These are phyloP conservation scores for Spodoptera picta DNA, from an alignment of 2,888 invertebrate genomes.

Conservation along the genomic window DNA sequence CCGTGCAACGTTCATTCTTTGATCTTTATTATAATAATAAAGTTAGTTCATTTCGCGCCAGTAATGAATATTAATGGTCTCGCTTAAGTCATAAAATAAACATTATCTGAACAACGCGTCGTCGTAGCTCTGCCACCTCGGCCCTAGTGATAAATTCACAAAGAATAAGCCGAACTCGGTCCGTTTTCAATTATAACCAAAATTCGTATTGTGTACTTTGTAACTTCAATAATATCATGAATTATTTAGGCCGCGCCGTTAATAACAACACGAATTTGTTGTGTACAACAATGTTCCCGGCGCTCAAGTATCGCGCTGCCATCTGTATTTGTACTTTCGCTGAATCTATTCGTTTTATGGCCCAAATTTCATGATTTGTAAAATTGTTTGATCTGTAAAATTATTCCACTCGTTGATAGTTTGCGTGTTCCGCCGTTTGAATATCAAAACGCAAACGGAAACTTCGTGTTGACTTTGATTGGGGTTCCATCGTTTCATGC, in stretches of 20 bases:
- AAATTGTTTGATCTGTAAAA: constrained; percentile 52
- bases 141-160: constrained; percentile 81
- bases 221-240: constrained; percentile 81
- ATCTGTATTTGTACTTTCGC: constrained; percentile 49
- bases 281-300: constrained; percentile 62
- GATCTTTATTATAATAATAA: constrained; percentile 86
- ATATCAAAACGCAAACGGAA: constrained; percentile 46
- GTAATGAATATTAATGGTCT: constrained; percentile 88
- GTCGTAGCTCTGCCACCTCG: constrained; percentile 72
- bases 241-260: constrained; percentile 74
- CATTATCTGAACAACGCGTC: constrained; percentile 84
- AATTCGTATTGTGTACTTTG: constrained; percentile 78
- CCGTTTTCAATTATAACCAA: constrained; percentile 84
- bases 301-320: constrained; percentile 13
- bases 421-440: constrained; percentile 43
- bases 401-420: constrained; percentile 49
- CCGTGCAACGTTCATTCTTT: constrained; percentile 70
- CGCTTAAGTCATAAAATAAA: constrained; percentile 87
- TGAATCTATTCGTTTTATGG: constrained; percentile 47
- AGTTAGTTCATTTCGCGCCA: constrained; percentile 84
- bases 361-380: constrained; percentile 44
- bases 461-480: constrained; percentile 53
- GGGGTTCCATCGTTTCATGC: constrained; percentile 33
- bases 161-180: constrained; percentile 82
- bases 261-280: constrained; percentile 72